Percentiles rank a stretch among this genome's conserved stretches.
These are phyloP conservation scores for Archocentrus centrarchus DNA, from an alignment of 2,113 vertebrate species.

Conservation along the genomic window DNA sequence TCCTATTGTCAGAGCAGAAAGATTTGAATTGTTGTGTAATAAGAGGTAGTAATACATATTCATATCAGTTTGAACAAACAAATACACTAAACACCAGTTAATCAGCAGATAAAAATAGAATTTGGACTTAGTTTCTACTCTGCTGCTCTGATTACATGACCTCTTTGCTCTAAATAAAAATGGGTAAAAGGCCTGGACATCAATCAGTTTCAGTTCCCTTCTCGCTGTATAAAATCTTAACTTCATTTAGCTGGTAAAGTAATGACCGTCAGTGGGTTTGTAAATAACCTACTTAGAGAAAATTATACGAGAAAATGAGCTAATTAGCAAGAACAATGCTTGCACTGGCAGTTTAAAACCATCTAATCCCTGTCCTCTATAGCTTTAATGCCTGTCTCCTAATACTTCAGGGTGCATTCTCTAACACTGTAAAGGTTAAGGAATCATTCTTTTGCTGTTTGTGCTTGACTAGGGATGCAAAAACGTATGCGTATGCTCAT, in stretches of 20 bases:
- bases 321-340: conserved; percentile 65
- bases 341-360: conserved; percentile 33
- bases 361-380: conserved; percentile 51
- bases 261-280: conserved; percentile 55
- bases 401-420: conserved; percentile 19
- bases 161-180: conserved; percentile 7
- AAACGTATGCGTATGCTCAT: background rate
- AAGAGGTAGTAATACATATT: background rate
- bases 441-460: conserved; percentile 27
- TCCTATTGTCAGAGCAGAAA: background rate
- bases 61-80: background rate
- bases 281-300: conserved; percentile 61
- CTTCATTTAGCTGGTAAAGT: conserved; percentile 44
- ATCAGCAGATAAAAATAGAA: conserved; percentile 5
- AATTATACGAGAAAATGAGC: conserved; percentile 54
- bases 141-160: conserved; percentile 6
- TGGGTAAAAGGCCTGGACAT: conserved; percentile 6
- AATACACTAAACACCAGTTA: background rate
- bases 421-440: background rate
- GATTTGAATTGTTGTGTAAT: background rate
- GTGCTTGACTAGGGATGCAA: conserved; percentile 13
- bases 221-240: conserved; percentile 28
- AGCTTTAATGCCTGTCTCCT: conserved; percentile 32
- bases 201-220: conserved; percentile 32
- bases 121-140: background rate